Conservation (phyloP, 2,888 invertebrate genomes). For the Kryphioiulus occultus region DNA sequence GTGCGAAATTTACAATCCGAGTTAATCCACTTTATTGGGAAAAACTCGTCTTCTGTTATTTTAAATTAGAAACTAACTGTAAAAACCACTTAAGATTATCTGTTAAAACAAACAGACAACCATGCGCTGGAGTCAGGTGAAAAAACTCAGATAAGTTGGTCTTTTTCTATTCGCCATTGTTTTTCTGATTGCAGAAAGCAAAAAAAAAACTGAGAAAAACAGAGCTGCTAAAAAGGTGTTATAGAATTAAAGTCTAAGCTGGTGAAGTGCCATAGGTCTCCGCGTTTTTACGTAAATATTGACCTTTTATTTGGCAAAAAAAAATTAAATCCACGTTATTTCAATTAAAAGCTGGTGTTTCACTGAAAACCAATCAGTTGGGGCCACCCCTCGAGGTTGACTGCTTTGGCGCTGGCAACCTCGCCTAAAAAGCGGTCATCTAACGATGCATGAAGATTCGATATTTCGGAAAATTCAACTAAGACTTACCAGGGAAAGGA, state of each 20-base stretch:
- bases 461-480: background rate
- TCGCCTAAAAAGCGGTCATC: no score
- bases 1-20: background rate
- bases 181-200: background rate
- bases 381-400: background rate
- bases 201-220: background rate
- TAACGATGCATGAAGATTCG: no score
- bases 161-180: background rate
- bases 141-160: background rate
- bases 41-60: background rate
- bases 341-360: no score
- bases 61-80: conserved; percentile 1
- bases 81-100: conserved; percentile 17
- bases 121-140: background rate
- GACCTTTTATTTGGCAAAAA: background rate
- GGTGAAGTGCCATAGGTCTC: no score
- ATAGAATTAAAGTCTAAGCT: background rate
- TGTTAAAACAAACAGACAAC: background rate
- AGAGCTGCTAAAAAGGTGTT: background rate
- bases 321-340: background rate
- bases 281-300: background rate
- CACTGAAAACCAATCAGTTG: background rate
- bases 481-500: background rate
- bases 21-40: conserved; percentile 7
- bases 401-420: background rate